Base-by-base conservation (phyloP, 2,888 invertebrate species). In the Tachina lurida region DNA sequence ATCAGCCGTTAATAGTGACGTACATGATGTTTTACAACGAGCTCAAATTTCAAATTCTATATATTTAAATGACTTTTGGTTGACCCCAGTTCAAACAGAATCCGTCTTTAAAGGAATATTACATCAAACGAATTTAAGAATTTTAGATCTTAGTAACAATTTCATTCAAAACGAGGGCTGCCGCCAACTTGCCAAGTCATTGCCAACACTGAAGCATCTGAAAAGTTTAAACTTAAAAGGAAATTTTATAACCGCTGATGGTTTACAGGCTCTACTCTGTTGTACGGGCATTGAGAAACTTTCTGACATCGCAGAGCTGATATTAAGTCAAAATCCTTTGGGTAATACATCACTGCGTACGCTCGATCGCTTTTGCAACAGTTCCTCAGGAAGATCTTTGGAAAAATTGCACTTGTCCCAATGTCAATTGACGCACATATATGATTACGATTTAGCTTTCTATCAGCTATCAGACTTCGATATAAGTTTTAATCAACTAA, bases 311-410 rank as follows among this genome's bases (percentile, higher is more conserved):
- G 94, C 94, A 88, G 94, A 94, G 84, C 90, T 98, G 1, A 95
- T 96, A 90, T 90, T 98, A 0, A 96, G 96, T 88, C 94, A 94
- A 86, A 98, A 98, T 93, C 95, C 95, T 0, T 93, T 97, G 78
- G 94, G 94, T 0, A 94, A 95, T 87, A 91, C 91, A 56, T 93
- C 94, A 87, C 86, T 94, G 2, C 89, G 91, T 67, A 89, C 92
- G 58, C 88, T 95, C 54, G 89, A 92, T 4, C 90, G 89, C 41
- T 92, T 93, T 70, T 93, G 93, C 52, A 88, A 88, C 12, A 88
- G 89, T 74, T 43, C 79, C 3, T 88, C 89, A 4, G 89, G 92
- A 13, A 92, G 91, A 58, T 89, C 90, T 0, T 76, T 94, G 73
- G 91, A 89, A 70, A 90, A 88, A 39, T 88, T 94, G 31, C 90